Conservation (phyloP, 2,888 invertebrate genomes). For the Stenoptilia bipunctidactyla region DNA sequence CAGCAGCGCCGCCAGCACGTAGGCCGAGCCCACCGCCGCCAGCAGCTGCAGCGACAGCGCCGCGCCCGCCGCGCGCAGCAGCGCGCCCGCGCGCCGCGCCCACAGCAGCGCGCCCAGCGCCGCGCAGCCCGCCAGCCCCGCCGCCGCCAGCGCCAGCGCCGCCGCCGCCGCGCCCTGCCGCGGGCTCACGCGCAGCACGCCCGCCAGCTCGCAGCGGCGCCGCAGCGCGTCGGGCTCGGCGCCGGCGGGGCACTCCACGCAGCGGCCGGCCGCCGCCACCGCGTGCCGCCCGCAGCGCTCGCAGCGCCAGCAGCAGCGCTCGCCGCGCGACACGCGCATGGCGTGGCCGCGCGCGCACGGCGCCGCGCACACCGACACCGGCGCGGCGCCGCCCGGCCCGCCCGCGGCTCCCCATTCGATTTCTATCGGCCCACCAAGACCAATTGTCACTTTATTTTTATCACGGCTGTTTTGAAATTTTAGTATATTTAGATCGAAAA, state of each 20-base stretch:
- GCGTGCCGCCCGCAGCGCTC: neutral
- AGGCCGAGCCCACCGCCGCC: neutral
- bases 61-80: neutral
- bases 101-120: neutral
- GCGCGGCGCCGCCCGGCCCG: too few species aligned
- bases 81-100: neutral
- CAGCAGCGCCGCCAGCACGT: too few species aligned
- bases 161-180: neutral
- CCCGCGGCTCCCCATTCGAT: too few species aligned
- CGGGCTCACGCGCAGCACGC: neutral
- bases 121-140: neutral
- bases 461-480: too few species aligned
- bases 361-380: too few species aligned
- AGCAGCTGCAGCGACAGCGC: neutral
- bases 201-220: neutral
- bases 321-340: too few species aligned
- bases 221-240: neutral
- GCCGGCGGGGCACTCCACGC: neutral
- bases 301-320: neutral
- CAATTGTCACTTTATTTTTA: too few species aligned
- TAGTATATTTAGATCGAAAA: too few species aligned
- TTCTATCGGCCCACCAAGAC: too few species aligned
- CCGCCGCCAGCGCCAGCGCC: neutral
- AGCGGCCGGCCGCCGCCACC: neutral
- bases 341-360: too few species aligned